phyloP scores from a whole-genome alignment of 2,797 vertebrate species.

The Macroramphosus scolopax region DNA sequence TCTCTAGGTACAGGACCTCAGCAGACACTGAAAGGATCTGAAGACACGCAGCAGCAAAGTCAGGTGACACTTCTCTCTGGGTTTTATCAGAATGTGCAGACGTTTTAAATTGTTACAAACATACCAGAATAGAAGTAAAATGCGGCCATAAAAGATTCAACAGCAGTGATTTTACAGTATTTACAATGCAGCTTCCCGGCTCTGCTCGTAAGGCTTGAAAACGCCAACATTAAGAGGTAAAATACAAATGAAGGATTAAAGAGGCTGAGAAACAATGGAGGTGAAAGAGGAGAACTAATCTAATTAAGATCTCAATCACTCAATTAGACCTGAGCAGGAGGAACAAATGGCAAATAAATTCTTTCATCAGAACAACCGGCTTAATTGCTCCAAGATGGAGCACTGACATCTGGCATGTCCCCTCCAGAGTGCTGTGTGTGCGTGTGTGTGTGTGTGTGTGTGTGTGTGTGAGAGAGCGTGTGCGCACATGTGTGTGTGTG shows the following conservation, averaged over 20 bases:
- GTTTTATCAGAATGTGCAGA: too few species aligned
- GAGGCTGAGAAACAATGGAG: slow-evolving; percentile 45
- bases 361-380: slow-evolving; percentile 69
- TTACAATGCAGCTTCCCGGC: slow-evolving; percentile 24
- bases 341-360: slow-evolving; percentile 73
- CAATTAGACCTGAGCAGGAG: slow-evolving; percentile 68
- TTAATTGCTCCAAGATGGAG: slow-evolving; percentile 71
- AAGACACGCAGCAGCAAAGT: too few species aligned
- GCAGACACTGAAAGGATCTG: too few species aligned
- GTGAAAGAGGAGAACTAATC: slow-evolving; percentile 56
- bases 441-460: slow-evolving; percentile 17
- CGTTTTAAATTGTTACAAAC: too few species aligned
- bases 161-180: slow-evolving; percentile 22
- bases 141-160: too few species aligned
- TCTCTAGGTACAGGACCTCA: too few species aligned
- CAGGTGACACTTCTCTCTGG: too few species aligned
- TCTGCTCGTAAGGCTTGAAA: slow-evolving; percentile 21
- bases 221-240: slow-evolving; percentile 27
- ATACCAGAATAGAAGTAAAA: too few species aligned
- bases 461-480: slow-evolving; percentile 20
- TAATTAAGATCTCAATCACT: slow-evolving; percentile 77
- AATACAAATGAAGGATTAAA: slow-evolving; percentile 60
- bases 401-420: slow-evolving; percentile 71
- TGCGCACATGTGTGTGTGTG: slow-evolving; percentile 10
- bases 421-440: slow-evolving; percentile 47